A percentile compares a stretch with the other conserved stretches of the same genome.
Evolutionary conservation across 2,888 invertebrate genomes (phyloP).

Genomic region (Dryocosmus kuriphilus): DNA sequence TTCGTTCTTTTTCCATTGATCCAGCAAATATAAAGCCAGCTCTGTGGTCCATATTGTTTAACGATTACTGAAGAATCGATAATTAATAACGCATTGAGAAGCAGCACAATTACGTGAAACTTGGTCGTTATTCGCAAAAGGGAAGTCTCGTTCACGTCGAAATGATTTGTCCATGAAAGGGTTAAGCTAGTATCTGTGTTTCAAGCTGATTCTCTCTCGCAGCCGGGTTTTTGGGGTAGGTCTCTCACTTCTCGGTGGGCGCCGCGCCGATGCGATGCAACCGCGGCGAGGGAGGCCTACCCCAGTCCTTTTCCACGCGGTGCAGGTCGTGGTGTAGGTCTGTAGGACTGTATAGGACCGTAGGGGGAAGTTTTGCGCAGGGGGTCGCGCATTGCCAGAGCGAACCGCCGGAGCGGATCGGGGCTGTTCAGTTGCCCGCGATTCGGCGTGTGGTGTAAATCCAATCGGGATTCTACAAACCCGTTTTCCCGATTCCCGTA

Average conservation of each 20-base stretch:
- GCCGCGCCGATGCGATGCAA: background rate
- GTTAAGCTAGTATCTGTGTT: slow-evolving; percentile 25
- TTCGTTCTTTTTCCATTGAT: slow-evolving; percentile 16
- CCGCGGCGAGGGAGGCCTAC: slow-evolving; percentile 48
- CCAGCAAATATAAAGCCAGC: background rate
- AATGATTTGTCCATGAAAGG: slow-evolving; percentile 11
- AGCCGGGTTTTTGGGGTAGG: background rate
- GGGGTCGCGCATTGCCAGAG: slow-evolving; percentile 55
- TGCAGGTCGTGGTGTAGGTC: slow-evolving; percentile 53
- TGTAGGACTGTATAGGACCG: background rate
- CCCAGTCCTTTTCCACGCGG: slow-evolving; percentile 53
- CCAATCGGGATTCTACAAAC: slow-evolving; percentile 46
- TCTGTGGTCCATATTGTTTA: slow-evolving; percentile 19
- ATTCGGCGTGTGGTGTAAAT: slow-evolving; percentile 56
- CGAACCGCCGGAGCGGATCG: slow-evolving; percentile 53
- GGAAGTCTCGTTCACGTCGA: slow-evolving; percentile 19
- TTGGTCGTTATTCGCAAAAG: slow-evolving; percentile 33
- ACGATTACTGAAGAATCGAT: slow-evolving; percentile 34
- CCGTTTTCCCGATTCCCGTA: slow-evolving; percentile 43
- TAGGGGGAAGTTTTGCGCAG: slow-evolving; percentile 58
- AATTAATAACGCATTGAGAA: slow-evolving; percentile 35
- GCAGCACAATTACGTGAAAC: slow-evolving; percentile 31
- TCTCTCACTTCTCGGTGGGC: slow-evolving; percentile 5
- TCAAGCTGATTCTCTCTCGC: background rate
- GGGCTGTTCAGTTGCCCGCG: slow-evolving; percentile 58